Conservation (phyloP, 64 coral and sea anemone species). For the Stylophora pistillata region DNA sequence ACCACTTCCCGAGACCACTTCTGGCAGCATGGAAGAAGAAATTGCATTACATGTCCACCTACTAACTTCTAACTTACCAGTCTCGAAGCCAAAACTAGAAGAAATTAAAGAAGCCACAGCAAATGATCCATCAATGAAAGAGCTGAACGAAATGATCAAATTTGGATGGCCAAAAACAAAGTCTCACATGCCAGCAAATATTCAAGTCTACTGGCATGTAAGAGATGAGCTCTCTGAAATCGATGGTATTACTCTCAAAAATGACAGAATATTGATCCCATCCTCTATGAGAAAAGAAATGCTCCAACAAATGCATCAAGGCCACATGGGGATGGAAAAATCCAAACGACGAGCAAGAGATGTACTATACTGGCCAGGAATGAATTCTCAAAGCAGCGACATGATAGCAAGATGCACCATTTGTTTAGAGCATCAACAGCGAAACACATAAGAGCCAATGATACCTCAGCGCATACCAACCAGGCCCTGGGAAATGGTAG, state of each 20-base stretch:
- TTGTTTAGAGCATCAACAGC: no score
- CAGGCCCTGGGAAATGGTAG: no score
- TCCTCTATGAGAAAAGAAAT: neutral
- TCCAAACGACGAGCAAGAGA: no score
- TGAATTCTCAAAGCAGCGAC: no score
- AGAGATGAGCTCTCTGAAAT: neutral
- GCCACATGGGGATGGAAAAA: no score
- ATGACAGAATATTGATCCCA: slow-evolving; percentile 12
- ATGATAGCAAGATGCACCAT: no score
- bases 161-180: slow-evolving; percentile 36
- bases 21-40: slow-evolving; percentile 6
- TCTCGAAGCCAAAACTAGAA: slow-evolving; percentile 22
- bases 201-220: slow-evolving; percentile 23
- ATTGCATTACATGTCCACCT: neutral
- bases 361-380: no score
- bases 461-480: no score
- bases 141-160: neutral
- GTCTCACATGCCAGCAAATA: neutral
- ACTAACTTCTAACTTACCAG: neutral
- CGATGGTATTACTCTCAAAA: slow-evolving; percentile 27
- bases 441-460: no score
- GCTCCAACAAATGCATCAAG: no score
- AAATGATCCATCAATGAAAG: slow-evolving; percentile 17
- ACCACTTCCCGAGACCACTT: neutral
- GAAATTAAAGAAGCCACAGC: slow-evolving; percentile 29